Evolutionary conservation across 2,888 invertebrate genomes (phyloP), one percentile per base, ranked within the genome.

Genomic region (Hyposoter dolosus): DNA sequence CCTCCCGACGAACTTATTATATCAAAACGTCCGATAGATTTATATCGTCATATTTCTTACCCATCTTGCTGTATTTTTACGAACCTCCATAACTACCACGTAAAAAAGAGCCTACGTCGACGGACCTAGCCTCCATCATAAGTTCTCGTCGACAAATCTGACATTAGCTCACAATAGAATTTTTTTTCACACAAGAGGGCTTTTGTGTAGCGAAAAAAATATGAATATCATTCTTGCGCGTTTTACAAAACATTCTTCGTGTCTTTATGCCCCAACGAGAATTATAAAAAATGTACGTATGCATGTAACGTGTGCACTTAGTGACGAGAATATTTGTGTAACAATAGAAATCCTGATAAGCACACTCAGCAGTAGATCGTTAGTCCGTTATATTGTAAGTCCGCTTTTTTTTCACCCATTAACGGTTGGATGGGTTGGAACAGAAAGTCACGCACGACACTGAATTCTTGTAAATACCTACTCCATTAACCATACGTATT

Each of bases 291-390:
- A 56, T 35, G 0, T 23, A 60, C 35, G 32, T 32, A 47, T 9
- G 9, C 28, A 75, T 40, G 40, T 47, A 23, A 65, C 23, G n/a
- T 32, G 28, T 63, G 63, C 63, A 50, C 43, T 76, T 60, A 53
- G 66, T 23, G 28, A 17, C 15, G 50, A 60, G 66, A 56, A 60
- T 72, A 77, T 81, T 82, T 63, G 78, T 78, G 77, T 82, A 45
- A 69, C 79, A 82, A 82, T 77, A 65, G 74, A 78, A 82, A 84
- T 82, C 84, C 74, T 82, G 78, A 84, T 84, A 77, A 81, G 78
- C 68, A 40, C 32, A 28, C 69, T 60, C 69, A 23, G 35, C 43
- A 69, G 32, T 47, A n/a, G 45, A 56, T 45, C 71, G 43, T 53
- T 60, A 71, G n/a, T 79, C 40, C 10, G 10, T 69, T 69, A 69